Evolutionary conservation across 2,113 vertebrate genomes (phyloP).

Genomic region (Pterophyllum scalare): DNA sequence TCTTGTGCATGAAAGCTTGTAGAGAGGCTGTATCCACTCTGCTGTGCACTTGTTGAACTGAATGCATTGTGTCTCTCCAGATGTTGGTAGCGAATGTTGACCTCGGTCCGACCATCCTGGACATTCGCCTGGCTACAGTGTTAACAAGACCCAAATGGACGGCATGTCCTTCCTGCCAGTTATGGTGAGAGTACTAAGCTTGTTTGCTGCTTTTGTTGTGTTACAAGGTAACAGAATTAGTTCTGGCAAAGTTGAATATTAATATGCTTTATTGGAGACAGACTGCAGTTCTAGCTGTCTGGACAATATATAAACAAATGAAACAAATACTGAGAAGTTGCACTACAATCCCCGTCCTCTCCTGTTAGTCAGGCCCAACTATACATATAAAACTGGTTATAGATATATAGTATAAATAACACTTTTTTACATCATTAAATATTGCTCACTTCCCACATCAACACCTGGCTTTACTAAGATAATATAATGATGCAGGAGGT

Average conservation of each 20-base stretch:
- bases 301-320: background rate
- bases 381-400: too few species aligned
- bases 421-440: background rate
- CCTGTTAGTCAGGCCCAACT: too few species aligned
- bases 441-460: background rate
- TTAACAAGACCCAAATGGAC: conserved; percentile 95
- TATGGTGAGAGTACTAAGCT: conserved; percentile 80
- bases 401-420: background rate
- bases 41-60: background rate
- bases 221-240: background rate
- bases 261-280: background rate
- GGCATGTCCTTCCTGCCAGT: conserved; percentile 91
- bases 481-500: background rate
- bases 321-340: too few species aligned
- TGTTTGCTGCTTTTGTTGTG: background rate
- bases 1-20: background rate
- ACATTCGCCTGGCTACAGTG: conserved; percentile 91
- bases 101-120: conserved; percentile 95
- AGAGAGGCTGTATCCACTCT: background rate
- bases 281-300: too few species aligned
- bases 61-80: conserved; percentile 64
- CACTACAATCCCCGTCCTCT: too few species aligned
- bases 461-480: background rate
- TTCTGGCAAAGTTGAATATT: background rate
- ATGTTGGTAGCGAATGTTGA: conserved; percentile 94